These are phyloP conservation scores for Macrochelys suwanniensis DNA, from an alignment of 2,797 vertebrate genomes.

Conservation along the genomic window DNA sequence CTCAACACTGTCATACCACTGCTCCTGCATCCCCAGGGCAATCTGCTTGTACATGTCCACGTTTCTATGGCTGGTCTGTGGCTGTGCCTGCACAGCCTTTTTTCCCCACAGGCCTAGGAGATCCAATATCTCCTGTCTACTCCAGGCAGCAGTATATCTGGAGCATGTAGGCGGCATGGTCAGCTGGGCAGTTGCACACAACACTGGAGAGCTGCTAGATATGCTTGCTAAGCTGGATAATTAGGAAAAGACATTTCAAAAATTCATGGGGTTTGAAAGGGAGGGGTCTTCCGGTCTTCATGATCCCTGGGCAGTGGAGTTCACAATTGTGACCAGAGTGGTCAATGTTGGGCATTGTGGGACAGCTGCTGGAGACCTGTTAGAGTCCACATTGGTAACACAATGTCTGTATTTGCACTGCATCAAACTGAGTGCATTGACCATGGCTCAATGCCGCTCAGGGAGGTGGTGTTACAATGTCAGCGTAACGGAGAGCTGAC, in stretches of 20 bases:
- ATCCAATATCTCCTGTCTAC: neutral
- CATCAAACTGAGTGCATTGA: neutral
- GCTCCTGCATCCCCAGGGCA: neutral
- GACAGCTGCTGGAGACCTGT: neutral
- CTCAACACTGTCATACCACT: too few species aligned
- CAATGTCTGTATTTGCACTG: neutral
- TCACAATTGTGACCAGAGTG: neutral
- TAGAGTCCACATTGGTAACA: neutral
- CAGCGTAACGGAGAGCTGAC: neutral
- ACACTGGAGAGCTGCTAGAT: neutral
- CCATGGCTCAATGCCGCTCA: neutral
- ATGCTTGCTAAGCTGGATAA: neutral
- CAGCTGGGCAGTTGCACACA: neutral
- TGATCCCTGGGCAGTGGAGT: neutral
- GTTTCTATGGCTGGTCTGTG: neutral
- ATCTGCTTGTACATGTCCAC: neutral
- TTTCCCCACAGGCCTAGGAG: neutral
- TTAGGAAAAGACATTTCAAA: neutral
- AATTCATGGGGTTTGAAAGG: neutral
- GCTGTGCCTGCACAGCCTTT: neutral
- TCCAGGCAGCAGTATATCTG: neutral
- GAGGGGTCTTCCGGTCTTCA: neutral
- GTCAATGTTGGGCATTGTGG: neutral
- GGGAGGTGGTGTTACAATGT: neutral
- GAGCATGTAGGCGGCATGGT: neutral